Conservation (phyloP, 2,113 vertebrate species). For the Centrocercus urophasianus region DNA sequence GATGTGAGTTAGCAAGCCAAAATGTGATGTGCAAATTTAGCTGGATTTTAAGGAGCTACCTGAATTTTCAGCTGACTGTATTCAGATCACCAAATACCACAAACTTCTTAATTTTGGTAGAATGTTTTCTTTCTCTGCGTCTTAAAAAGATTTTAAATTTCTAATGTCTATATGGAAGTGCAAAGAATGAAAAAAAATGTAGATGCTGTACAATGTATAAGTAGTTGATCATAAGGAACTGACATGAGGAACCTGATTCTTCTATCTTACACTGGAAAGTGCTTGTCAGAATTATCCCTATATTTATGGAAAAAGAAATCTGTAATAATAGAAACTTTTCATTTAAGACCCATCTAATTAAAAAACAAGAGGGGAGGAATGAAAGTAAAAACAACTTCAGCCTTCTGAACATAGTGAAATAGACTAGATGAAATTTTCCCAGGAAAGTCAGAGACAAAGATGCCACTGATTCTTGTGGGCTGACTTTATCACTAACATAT, state of each 20-base stretch:
- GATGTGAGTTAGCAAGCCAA: not conserved
- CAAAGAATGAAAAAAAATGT: not conserved
- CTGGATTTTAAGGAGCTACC: not conserved
- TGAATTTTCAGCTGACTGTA: not conserved
- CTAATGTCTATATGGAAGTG: not conserved
- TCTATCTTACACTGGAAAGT: not conserved
- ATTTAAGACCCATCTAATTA: not conserved
- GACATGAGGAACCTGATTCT: not conserved
- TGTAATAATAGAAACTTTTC: not conserved
- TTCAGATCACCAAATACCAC: not conserved
- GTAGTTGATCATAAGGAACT: not conserved
- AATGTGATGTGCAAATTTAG: not conserved
- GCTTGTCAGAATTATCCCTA: not conserved
- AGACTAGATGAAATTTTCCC: not conserved
- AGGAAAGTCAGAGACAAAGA: not conserved
- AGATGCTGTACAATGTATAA: not conserved
- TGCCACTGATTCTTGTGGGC: not conserved
- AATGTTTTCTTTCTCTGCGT: not conserved
- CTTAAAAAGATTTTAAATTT: not conserved
- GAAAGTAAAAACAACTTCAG: not conserved
- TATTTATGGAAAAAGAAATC: not conserved
- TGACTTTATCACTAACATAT: not conserved
- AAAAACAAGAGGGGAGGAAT: not conserved
- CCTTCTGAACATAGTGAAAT: not conserved
- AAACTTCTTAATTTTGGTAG: not conserved